Percentiles rank a stretch among this genome's conserved stretches.
Evolutionary conservation across 2,113 vertebrate species (phyloP).

Genomic region (Nannobrachium achirus): DNA sequence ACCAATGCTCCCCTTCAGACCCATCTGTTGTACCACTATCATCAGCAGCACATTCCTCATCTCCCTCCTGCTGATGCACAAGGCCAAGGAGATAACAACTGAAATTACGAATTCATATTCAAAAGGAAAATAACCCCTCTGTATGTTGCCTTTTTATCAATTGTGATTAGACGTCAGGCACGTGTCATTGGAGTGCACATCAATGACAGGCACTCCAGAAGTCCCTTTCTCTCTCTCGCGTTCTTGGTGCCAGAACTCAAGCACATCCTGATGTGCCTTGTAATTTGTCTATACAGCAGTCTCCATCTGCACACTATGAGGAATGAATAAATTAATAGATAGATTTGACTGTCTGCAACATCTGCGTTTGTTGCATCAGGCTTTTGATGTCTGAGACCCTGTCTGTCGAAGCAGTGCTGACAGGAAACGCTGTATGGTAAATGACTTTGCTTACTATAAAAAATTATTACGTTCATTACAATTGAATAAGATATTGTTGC

Average conservation of each 20-base stretch:
- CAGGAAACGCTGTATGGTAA: background rate
- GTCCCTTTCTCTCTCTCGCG: slow-evolving; percentile 9
- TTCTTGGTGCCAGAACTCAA: slow-evolving; percentile 1
- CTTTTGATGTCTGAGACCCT: slow-evolving; percentile 38
- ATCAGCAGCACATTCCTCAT: slow-evolving; percentile 1
- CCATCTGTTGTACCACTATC: slow-evolving; percentile 16
- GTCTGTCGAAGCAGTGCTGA: slow-evolving; percentile 19
- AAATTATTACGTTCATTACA: too few species aligned
- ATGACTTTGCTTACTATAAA: too few species aligned
- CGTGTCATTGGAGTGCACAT: background rate
- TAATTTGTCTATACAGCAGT: slow-evolving; percentile 6
- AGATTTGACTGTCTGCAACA: slow-evolving; percentile 38
- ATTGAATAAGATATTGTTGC: too few species aligned
- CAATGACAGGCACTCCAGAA: background rate
- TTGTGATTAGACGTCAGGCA: slow-evolving; percentile 28
- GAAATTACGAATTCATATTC: slow-evolving; percentile 7
- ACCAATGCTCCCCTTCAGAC: background rate
- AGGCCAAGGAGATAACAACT: slow-evolving; percentile 16
- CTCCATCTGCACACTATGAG: slow-evolving; percentile 30
- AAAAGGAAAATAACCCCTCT: background rate
- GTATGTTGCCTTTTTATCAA: background rate
- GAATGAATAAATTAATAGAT: too few species aligned
- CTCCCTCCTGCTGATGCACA: slow-evolving; percentile 18
- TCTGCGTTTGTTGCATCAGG: slow-evolving; percentile 35
- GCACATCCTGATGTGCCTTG: slow-evolving; percentile 7